These are phyloP conservation scores for Sarcophaga bullata DNA, from an alignment of 1,140 invertebrate genomes.

Conservation along the genomic window DNA sequence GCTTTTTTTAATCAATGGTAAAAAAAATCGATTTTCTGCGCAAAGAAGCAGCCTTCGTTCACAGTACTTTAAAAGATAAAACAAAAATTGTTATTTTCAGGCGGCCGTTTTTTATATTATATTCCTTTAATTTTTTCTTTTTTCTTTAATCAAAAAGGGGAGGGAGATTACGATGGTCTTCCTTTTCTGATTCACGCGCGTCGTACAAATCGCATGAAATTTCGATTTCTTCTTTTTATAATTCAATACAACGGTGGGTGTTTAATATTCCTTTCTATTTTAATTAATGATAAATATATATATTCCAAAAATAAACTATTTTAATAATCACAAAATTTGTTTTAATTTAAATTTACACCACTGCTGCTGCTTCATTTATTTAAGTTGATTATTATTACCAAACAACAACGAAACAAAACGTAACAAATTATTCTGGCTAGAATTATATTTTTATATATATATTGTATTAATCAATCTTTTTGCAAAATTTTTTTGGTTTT, in stretches of 20 bases:
- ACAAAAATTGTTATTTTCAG: conserved; percentile 62
- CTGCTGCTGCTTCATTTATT: not conserved
- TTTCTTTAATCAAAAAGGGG: conserved; percentile 6
- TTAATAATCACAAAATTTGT: conserved; percentile 6
- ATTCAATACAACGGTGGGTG: conserved; percentile 37
- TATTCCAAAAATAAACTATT: conserved; percentile 19
- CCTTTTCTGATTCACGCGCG: conserved; percentile 24
- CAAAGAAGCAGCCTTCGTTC: conserved; percentile 25
- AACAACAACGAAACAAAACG: not conserved
- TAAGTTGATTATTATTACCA: not conserved
- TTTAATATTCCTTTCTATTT: not conserved
- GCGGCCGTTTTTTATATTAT: conserved; percentile 50
- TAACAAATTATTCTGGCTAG: not conserved
- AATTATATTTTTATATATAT: not conserved
- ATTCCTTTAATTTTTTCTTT: not conserved
- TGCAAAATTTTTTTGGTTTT: not conserved
- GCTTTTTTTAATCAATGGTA: conserved; percentile 30
- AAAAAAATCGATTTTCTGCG: conserved; percentile 43
- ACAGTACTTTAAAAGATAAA: conserved; percentile 58
- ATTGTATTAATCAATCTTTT: conserved; percentile 23
- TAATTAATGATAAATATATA: not conserved
- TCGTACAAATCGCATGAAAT: not conserved
- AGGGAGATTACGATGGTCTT: not conserved
- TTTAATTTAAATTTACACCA: not conserved
- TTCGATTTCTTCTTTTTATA: not conserved